Evolutionary conservation across 2,888 invertebrate genomes (phyloP), one percentile per base, ranked within the genome.

Genomic region (Heliconius charithonia): DNA sequence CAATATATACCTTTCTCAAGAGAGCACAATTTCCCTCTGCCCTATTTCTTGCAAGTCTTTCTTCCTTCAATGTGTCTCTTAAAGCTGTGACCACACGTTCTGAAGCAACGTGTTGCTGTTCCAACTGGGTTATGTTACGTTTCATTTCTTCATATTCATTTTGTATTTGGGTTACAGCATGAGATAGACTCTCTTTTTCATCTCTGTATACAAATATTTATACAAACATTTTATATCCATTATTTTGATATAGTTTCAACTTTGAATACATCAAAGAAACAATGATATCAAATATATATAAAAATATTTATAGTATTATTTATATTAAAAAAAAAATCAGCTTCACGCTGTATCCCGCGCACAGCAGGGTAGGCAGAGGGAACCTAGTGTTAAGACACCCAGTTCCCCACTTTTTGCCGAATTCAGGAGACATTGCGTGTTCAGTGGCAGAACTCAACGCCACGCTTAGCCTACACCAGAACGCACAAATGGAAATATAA

Each of bases 51-150:
- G 89, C 90, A 0, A 79, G 81, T 0, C 93, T 86, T 67, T 95
- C 94, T 4, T 94, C 94, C 9, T 86, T 84, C 78, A 95, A 73
- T 0, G 93, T 91, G 45, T 93, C 94, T 0, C 94, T 80, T 22
- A 95, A 75, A 0, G 93, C 94, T 0, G 83, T 76, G 0, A 93
- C 89, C 0, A 92, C 86, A 0, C 91, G 85, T 82, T 94, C 94
- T 0, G 91, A 87, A 0, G 92, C 85, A 1, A 41, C 82, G 65
- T 89, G 85, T 0, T 89, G 86, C 16, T 85, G 72, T 75, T 93
- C 92, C 56, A 92, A 79, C 73, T 91, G 87, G 0, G 85, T 82
- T 19, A 91, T 82, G n/a, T 87, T 85, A 0, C 82, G 80, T 71
- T 86, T 89, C 87, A 91, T 85, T 0, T 88, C 87, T 0, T 81